Evolutionary conservation across 2,888 invertebrate genomes (phyloP).

Genomic region (Cephalotes varians): DNA sequence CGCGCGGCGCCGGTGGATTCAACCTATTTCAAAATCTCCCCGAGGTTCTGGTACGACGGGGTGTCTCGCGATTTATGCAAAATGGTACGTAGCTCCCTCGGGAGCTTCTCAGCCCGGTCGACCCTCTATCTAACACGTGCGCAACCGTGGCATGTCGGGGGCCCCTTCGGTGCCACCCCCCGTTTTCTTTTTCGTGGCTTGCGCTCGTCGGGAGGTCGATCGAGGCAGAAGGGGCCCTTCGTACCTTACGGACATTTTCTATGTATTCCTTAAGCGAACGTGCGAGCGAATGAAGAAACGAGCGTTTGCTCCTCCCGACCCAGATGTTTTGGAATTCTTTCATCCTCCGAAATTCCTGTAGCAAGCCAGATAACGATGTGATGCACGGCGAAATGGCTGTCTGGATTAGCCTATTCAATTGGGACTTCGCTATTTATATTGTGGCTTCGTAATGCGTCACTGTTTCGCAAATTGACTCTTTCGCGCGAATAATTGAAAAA

Average conservation of each 20-base stretch:
- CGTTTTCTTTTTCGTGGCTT: slow-evolving; percentile 58
- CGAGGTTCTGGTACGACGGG: slow-evolving; percentile 81
- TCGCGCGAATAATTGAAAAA: neutral
- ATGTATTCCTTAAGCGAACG: slow-evolving; percentile 53
- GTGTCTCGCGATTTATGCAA: slow-evolving; percentile 86
- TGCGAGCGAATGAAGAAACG: slow-evolving; percentile 33
- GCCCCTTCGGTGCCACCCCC: slow-evolving; percentile 54
- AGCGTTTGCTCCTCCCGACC: slow-evolving; percentile 33
- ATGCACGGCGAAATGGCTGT: neutral
- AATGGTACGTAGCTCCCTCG: slow-evolving; percentile 84
- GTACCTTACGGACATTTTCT: slow-evolving; percentile 51
- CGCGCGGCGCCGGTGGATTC: slow-evolving; percentile 74
- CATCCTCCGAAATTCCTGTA: slow-evolving; percentile 18
- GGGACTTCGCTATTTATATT: slow-evolving; percentile 6
- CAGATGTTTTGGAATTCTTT: slow-evolving; percentile 45
- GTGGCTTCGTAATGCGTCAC: neutral
- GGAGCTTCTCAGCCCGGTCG: slow-evolving; percentile 78
- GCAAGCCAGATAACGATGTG: slow-evolving; percentile 27
- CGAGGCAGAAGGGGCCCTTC: slow-evolving; percentile 57
- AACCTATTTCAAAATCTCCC: slow-evolving; percentile 83
- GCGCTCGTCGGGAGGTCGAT: slow-evolving; percentile 47
- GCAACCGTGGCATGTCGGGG: slow-evolving; percentile 60
- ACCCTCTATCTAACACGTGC: slow-evolving; percentile 83
- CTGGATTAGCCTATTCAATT: slow-evolving; percentile 8
- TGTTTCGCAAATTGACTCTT: neutral